Evolutionary conservation across 2,797 vertebrate genomes (phyloP).

Genomic region (Lagodon rhomboides): DNA sequence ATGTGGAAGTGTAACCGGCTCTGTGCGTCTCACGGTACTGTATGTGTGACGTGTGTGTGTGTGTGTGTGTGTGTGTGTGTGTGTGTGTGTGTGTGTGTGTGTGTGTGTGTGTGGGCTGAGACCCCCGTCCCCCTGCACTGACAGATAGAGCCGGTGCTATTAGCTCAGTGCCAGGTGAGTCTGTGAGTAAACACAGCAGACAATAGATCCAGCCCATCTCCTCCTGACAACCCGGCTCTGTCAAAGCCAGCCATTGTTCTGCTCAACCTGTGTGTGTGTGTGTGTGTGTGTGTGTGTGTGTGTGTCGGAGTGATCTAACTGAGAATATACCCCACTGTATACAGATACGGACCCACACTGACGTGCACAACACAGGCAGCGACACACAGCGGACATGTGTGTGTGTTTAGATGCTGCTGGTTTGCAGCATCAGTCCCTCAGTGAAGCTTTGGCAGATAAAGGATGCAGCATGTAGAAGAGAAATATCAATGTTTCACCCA

Average conservation of each 20-base stretch:
- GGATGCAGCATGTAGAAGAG: background rate
- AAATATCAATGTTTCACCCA: background rate
- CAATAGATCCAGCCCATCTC: conserved; percentile 81
- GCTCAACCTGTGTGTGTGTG: conserved; percentile 31
- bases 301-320: conserved; percentile 34
- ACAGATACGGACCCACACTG: conserved; percentile 32
- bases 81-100: conserved; percentile 32
- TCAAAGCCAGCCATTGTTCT: conserved; percentile 80
- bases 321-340: conserved; percentile 53
- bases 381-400: conserved; percentile 26
- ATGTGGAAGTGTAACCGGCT: background rate
- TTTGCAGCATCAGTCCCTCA: background rate
- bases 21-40: conserved; percentile 4
- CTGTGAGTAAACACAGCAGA: conserved; percentile 80
- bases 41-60: background rate
- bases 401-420: conserved; percentile 25
- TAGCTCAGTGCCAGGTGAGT: conserved; percentile 85
- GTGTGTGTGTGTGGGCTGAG: conserved; percentile 65
- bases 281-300: conserved; percentile 47
- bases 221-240: conserved; percentile 72
- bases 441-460: background rate
- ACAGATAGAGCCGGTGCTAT: conserved; percentile 79
- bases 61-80: conserved; percentile 1
- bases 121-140: conserved; percentile 71
- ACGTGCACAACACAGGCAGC: conserved; percentile 26